A percentile compares a stretch with the other conserved stretches of the same genome.
These are phyloP conservation scores for Cotesia vestalis DNA, from an alignment of 1,140 invertebrate genomes.

Conservation along the genomic window DNA sequence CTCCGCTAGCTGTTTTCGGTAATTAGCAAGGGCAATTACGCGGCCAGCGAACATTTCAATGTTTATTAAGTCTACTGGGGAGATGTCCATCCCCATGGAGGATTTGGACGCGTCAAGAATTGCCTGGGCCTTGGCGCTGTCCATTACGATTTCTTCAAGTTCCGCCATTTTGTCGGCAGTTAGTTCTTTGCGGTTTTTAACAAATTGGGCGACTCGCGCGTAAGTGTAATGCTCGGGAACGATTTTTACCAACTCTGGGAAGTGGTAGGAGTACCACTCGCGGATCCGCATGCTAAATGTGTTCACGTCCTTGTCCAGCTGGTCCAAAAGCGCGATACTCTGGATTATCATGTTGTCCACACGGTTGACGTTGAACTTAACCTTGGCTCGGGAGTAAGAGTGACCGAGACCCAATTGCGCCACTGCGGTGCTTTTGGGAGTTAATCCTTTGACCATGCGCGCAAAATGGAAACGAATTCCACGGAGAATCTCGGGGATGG, in stretches of 20 bases:
- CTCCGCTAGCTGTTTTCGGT: conserved; percentile 84
- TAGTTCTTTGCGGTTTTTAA: conserved; percentile 92
- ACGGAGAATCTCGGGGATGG: conserved; percentile 90
- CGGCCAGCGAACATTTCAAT: conserved; percentile 92
- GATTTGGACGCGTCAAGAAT: conserved; percentile 93
- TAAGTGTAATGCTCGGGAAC: conserved; percentile 96
- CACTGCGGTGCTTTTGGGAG: conserved; percentile 80
- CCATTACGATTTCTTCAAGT: conserved; percentile 90
- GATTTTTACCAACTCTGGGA: conserved; percentile 97
- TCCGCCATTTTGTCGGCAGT: conserved; percentile 80
- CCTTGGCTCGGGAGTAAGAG: conserved; percentile 94
- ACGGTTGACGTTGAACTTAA: conserved; percentile 99
- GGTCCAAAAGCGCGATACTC: conserved; percentile 95
- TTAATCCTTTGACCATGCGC: conserved; percentile 91
- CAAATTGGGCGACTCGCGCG: conserved; percentile 82
- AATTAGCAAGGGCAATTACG: conserved; percentile 89
- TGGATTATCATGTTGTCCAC: conserved; percentile 99
- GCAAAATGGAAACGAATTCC: conserved; percentile 92
- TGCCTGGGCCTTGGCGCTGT: conserved; percentile 89
- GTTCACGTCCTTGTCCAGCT: conserved; percentile 98
- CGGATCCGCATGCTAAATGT: conserved; percentile 97
- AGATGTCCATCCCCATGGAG: conserved; percentile 99
- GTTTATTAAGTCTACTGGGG: conserved; percentile 92
- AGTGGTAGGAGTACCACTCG: conserved; percentile 97
- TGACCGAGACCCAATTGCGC: conserved; percentile 98